A percentile compares a stretch with the other conserved stretches of the same genome.
These are phyloP conservation scores for Lophotis ruficrista DNA, from an alignment of 2,113 vertebrate genomes.

Conservation along the genomic window DNA sequence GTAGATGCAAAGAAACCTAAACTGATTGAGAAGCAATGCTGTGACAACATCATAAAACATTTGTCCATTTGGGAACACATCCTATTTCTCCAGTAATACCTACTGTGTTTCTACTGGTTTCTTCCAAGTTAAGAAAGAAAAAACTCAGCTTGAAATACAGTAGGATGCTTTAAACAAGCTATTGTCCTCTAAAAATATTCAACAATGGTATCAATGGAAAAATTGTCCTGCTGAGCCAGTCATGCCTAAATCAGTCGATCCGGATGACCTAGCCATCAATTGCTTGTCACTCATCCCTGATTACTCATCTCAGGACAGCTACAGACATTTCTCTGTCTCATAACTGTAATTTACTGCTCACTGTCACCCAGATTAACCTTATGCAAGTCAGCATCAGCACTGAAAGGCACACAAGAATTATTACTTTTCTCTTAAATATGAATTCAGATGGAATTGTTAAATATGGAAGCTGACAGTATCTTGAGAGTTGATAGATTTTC, in stretches of 20 bases:
- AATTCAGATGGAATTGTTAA: background rate
- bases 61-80: background rate
- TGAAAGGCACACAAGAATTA: background rate
- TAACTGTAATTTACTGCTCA: constrained; percentile 77
- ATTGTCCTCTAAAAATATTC: background rate
- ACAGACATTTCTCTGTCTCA: constrained; percentile 77
- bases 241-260: constrained; percentile 71
- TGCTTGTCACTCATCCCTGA: constrained; percentile 77
- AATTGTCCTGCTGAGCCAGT: constrained; percentile 68
- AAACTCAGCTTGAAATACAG: background rate
- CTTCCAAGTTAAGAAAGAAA: background rate
- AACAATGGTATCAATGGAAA: constrained; percentile 74
- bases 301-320: constrained; percentile 72
- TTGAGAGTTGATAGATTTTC: constrained; percentile 12
- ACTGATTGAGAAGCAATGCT: background rate
- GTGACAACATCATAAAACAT: background rate
- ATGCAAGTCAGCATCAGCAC: constrained; percentile 43
- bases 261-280: constrained; percentile 78
- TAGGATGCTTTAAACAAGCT: background rate
- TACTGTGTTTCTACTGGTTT: background rate
- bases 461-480: background rate
- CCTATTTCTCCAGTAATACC: background rate
- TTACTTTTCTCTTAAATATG: background rate
- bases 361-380: constrained; percentile 82
- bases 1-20: background rate